Percentiles rank a stretch among this genome's conserved stretches.
These are phyloP conservation scores for Perca fluviatilis DNA, from an alignment of 2,113 vertebrate species.

Conservation along the genomic window DNA sequence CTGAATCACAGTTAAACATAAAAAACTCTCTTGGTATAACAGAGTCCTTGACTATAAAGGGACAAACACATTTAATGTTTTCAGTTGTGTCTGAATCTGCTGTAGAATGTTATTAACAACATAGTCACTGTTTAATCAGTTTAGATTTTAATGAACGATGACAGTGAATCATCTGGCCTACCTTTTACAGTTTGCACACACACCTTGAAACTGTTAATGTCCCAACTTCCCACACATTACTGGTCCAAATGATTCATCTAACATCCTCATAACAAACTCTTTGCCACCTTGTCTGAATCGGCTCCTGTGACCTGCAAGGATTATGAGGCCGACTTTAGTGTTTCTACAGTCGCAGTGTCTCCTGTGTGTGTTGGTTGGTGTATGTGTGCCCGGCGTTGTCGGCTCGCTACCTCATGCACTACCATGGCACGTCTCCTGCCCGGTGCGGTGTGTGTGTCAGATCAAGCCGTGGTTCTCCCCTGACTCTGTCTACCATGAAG, in stretches of 20 bases:
- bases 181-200: conserved; percentile 24
- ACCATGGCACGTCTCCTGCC: conserved; percentile 91
- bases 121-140: background rate
- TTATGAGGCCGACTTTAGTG: conserved; percentile 74
- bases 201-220: conserved; percentile 30
- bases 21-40: background rate
- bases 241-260: conserved; percentile 53
- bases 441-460: conserved; percentile 89
- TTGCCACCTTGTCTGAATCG: conserved; percentile 48
- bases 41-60: background rate
- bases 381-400: conserved; percentile 71
- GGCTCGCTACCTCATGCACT: conserved; percentile 85
- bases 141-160: conserved; percentile 19
- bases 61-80: conserved; percentile 14
- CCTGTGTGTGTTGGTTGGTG: conserved; percentile 76
- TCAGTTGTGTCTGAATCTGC: conserved; percentile 13
- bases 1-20: conserved; percentile 23
- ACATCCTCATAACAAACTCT: conserved; percentile 44
- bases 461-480: conserved; percentile 95
- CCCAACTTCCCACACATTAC: background rate
- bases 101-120: background rate
- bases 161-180: conserved; percentile 23
- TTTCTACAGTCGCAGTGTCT: conserved; percentile 81
- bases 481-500: conserved; percentile 91
- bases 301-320: conserved; percentile 58